phyloP scores from a whole-genome alignment of 2,888 invertebrate species.

The Barypeithes pellucidus region DNA sequence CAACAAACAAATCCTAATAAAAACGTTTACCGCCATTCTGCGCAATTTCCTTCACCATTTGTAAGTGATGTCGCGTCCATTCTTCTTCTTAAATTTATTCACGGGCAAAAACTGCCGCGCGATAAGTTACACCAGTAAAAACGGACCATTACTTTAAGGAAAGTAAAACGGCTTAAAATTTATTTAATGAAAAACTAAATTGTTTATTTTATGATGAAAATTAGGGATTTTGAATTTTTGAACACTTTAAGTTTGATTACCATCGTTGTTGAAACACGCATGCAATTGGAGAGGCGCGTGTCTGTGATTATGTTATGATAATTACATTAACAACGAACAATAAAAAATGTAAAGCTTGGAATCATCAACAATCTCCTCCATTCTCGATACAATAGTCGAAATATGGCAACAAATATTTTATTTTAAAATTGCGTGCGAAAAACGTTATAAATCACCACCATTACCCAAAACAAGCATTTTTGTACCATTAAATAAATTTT shows the following conservation, averaged over 20 bases:
- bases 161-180: constrained; percentile 19
- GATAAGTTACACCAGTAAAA: constrained; percentile 37
- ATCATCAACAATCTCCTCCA: no score
- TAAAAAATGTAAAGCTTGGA: no score
- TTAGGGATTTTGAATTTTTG: neutral
- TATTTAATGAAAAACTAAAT: constrained; percentile 9
- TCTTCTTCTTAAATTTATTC: constrained; percentile 43
- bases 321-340: no score
- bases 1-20: constrained; percentile 12
- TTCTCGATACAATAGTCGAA: neutral
- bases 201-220: neutral
- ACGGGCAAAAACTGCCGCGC: constrained; percentile 29
- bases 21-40: constrained; percentile 26
- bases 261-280: no score
- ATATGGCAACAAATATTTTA: neutral
- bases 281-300: no score
- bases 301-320: no score
- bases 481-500: constrained; percentile 28
- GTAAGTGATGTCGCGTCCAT: constrained; percentile 36
- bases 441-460: neutral
- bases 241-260: neutral
- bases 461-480: constrained; percentile 13
- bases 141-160: constrained; percentile 31
- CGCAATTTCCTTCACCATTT: constrained; percentile 37
- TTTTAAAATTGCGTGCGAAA: neutral